These are phyloP conservation scores for Falcunculus frontatus DNA, from an alignment of 2,113 vertebrate species.

Conservation along the genomic window DNA sequence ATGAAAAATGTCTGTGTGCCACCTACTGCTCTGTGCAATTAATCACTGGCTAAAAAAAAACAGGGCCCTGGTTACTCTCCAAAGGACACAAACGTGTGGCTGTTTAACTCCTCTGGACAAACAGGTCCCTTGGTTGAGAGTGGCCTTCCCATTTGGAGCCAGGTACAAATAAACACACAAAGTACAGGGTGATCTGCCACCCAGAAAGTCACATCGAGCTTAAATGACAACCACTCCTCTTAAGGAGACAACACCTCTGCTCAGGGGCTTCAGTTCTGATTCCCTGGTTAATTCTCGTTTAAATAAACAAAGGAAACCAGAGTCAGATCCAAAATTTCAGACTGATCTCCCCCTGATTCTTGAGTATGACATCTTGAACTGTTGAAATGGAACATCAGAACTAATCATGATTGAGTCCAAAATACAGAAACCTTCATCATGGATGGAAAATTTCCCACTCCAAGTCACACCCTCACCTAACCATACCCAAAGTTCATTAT, in stretches of 20 bases:
- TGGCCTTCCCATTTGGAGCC: neutral
- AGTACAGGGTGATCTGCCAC: neutral
- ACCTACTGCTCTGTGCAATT: conserved; percentile 3
- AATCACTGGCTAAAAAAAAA: neutral
- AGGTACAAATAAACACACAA: neutral
- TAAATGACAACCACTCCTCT: neutral
- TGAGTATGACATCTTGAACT: neutral
- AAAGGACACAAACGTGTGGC: neutral
- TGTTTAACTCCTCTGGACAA: neutral
- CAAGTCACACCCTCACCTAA: neutral
- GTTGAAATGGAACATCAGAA: neutral
- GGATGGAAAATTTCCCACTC: neutral
- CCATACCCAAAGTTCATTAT: neutral
- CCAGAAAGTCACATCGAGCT: neutral
- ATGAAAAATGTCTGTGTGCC: conserved; percentile 14
- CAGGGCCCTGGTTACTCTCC: neutral
- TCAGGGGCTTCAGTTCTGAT: neutral
- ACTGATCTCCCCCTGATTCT: neutral
- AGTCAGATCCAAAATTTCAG: neutral
- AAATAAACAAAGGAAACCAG: neutral
- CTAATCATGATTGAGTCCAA: neutral
- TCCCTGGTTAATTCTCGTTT: accelerated
- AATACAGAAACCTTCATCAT: neutral
- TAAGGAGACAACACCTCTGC: neutral
- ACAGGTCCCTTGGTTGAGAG: neutral